Evolutionary conservation across 2,113 vertebrate species (phyloP), one percentile per base, ranked within the genome.

Genomic region (Labrus mixtus): DNA sequence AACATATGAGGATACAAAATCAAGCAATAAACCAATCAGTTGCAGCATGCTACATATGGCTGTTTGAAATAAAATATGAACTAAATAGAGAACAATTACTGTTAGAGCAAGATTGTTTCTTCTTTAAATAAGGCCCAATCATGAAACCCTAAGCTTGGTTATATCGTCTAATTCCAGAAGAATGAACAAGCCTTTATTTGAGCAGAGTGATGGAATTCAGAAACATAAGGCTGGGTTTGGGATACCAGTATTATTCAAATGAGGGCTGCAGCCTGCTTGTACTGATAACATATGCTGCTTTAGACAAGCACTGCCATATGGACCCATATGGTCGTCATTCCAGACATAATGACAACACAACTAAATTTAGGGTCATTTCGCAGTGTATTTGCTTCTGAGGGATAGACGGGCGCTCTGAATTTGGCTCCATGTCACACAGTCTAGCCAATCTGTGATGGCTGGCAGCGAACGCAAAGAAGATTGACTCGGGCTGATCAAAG

Each of bases 291-390:
- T 92, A 92, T 91, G 90, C 87, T 66, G 82, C 79, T 88, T 90
- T 77, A 91, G 79, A 93, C 82, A 83, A 80, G 73, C 73, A 50
- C 68, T 69, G 85, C 91, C 92, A 93, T 91, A 92, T 90, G 93
- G 87, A 87, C 87, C 77, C 91, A 92, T 91, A 92, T 91, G 90
- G 89, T 83, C 62, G 37, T 76, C 78, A 84, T 87, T 90, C 85
- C 78, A 90, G 88, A 90, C 87, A 89, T 93, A 91, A 94, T 89
- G 90, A 92, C 90, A 90, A 87, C 87, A 87, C 84, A 84, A 92
- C 86, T 79, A 87, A 84, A 92, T 91, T 87, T 84, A 83, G 90
- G 90, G 90, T 93, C 80, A 88, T 87, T 88, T 81, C 73, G 65
- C 76, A 84, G 82, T 85, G 78, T 73, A 62, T 87, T 79, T 83